Evolutionary conservation across 1,140 invertebrate species (phyloP).

Genomic region (Neodiprion fabricii): DNA sequence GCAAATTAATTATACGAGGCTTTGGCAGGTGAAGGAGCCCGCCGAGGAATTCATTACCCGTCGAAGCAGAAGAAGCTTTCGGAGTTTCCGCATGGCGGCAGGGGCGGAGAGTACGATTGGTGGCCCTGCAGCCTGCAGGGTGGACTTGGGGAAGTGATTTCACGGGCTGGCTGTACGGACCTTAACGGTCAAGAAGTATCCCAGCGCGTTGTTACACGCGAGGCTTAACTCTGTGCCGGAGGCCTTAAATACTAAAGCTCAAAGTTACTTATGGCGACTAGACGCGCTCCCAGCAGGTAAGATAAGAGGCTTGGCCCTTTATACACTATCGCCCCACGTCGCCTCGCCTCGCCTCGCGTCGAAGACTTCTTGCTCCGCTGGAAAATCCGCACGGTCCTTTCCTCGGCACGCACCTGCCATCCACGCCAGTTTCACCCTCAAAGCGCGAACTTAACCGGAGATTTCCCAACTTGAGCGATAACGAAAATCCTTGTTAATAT

Average conservation of each 20-base stretch:
- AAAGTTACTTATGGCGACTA: slow-evolving; percentile 5
- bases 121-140: not conserved
- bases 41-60: slow-evolving; percentile 1
- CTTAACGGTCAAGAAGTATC: not conserved
- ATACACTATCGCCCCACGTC: not conserved
- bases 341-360: not conserved
- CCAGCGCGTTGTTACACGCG: slow-evolving; percentile 6
- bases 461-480: slow-evolving; percentile 34
- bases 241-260: slow-evolving; percentile 46
- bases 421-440: not conserved
- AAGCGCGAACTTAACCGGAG: slow-evolving; percentile 29
- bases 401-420: slow-evolving; percentile 36
- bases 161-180: not conserved
- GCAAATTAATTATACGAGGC: no score
- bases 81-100: not conserved
- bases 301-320: slow-evolving; percentile 37
- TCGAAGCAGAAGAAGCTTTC: not conserved
- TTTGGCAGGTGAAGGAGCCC: not conserved
- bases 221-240: slow-evolving; percentile 35
- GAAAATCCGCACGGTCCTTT: slow-evolving; percentile 43
- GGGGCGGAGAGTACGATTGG: slow-evolving; percentile 11
- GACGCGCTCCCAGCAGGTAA: slow-evolving; percentile 27
- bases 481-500: slow-evolving; percentile 35
- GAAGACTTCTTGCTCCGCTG: slow-evolving; percentile 9
- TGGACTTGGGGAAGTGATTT: not conserved